Percentiles rank a stretch among this genome's conserved stretches.
These are phyloP conservation scores for Apodemia mormo DNA, from an alignment of 2,888 invertebrate species.

Conservation along the genomic window DNA sequence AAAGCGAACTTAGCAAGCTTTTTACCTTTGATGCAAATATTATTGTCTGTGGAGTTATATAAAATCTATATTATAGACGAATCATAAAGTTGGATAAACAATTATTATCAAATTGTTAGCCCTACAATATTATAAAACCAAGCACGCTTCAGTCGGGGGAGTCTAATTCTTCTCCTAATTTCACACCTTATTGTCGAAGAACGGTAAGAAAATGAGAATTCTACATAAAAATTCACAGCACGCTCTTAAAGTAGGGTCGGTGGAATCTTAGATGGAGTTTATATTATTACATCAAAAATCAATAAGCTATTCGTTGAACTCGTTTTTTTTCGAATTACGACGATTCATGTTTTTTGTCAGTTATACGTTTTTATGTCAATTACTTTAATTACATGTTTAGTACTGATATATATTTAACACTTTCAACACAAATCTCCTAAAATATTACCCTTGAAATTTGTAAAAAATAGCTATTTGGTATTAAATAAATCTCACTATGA, in stretches of 20 bases:
- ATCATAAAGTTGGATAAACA: conserved; percentile 3
- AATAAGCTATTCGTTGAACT: conserved; percentile 28
- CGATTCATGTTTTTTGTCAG: not conserved
- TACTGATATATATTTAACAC: too few species aligned
- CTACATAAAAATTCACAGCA: conserved; percentile 60
- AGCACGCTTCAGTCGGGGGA: conserved; percentile 67
- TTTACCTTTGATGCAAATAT: not conserved
- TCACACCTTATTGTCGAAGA: conserved; percentile 76
- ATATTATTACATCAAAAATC: conserved; percentile 33
- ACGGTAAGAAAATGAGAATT: conserved; percentile 68
- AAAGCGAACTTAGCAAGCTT: too few species aligned
- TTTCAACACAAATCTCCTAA: not conserved
- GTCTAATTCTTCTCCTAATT: conserved; percentile 79
- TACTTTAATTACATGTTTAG: too few species aligned
- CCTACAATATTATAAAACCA: conserved; percentile 57
- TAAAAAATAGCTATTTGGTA: too few species aligned
- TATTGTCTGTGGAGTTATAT: not conserved
- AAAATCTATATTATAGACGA: not conserved
- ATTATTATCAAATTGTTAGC: conserved; percentile 41
- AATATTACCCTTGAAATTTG: not conserved
- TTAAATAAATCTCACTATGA: too few species aligned
- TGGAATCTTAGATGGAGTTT: conserved; percentile 33
- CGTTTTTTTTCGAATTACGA: not conserved
- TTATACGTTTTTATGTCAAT: too few species aligned
- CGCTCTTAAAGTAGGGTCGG: conserved; percentile 40